Base-by-base conservation (phyloP, 2,888 invertebrate species). In the Andrena marginata region DNA sequence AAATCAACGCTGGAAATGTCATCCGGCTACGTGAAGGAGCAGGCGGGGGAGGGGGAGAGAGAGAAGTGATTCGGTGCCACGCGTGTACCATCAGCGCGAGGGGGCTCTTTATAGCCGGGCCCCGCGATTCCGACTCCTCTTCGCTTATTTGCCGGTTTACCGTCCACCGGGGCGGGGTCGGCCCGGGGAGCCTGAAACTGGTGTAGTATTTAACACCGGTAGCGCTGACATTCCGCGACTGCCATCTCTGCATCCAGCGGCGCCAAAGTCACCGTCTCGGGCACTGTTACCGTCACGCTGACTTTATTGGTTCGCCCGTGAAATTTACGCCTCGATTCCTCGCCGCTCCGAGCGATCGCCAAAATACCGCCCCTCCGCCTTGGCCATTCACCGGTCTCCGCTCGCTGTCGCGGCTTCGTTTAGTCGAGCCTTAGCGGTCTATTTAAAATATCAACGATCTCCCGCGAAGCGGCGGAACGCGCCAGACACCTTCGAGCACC, bases 201-300 rank as follows among this genome's bases (percentile, higher is more conserved):
- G 31, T 8, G 31, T 8, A 33, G 60, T 65, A 64, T 60, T 79
- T 74, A 82, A 89, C 62, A 86, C 78, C 82, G 88, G 80, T 67
- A 85, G 85, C 71, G 31, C 26, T 84, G 72, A 76, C 84, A 88
- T 89, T 89, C 84, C 87, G 35, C 85, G 83, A 80, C 79, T 89
- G 85, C 77, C 60, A 42, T 84, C 75, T 85, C 80, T 81, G 84
- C 84, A 85, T 79, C 60, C 69, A 56, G 79, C 79, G 87, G 86
- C 88, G 88, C 85, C 86, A 84, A 83, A 74, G 51, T 75, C 84
- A 70, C 70, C 83, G 79, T 81, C 63, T 73, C 77, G 60, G 35
- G 13, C 68, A 64, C 77, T 60, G 69, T 77, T 80, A 74, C 77
- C 67, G 81, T 78, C 80, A 62, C 59, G 49, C 68, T 72, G 42